Evolutionary conservation across 2,888 invertebrate species (phyloP).

Genomic region (Drosophila tanythrix): DNA sequence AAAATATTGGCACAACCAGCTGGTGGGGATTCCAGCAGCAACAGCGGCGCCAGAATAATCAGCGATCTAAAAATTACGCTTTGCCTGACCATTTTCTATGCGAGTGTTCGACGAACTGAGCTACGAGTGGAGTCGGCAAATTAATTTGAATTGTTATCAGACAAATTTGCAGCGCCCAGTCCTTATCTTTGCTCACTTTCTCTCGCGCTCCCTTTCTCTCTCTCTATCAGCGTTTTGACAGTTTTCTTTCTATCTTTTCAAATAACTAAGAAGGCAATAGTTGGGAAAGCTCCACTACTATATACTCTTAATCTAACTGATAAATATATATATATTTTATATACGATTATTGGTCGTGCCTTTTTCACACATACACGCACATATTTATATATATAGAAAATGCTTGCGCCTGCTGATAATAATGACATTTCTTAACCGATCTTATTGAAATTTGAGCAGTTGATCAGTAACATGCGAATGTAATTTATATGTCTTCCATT

Average conservation of each 20-base stretch:
- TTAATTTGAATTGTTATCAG: not conserved
- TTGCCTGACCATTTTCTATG: slow-evolving; percentile 10
- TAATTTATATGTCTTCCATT: too few species aligned
- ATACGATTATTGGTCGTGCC: not conserved
- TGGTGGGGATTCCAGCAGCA: not conserved
- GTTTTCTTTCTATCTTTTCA: too few species aligned
- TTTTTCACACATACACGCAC: not conserved
- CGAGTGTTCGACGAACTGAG: slow-evolving; percentile 23
- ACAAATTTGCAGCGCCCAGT: slow-evolving; percentile 1
- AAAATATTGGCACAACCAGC: slow-evolving; percentile 72
- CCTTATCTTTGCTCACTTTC: not conserved
- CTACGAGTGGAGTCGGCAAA: not conserved
- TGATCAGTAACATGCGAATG: too few species aligned
- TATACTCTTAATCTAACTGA: not conserved
- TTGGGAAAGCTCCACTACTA: not conserved
- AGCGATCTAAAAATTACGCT: not conserved
- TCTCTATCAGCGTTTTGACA: not conserved
- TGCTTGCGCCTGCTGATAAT: too few species aligned
- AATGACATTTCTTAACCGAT: too few species aligned
- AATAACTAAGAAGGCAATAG: not conserved
- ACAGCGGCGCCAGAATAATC: slow-evolving; percentile 21
- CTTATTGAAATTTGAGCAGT: too few species aligned
- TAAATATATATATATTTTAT: not conserved
- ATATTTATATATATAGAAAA: too few species aligned
- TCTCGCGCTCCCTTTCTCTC: not conserved